Evolutionary conservation across 2,113 vertebrate species (phyloP).

Genomic region (Paracanthobrama guichenoti): DNA sequence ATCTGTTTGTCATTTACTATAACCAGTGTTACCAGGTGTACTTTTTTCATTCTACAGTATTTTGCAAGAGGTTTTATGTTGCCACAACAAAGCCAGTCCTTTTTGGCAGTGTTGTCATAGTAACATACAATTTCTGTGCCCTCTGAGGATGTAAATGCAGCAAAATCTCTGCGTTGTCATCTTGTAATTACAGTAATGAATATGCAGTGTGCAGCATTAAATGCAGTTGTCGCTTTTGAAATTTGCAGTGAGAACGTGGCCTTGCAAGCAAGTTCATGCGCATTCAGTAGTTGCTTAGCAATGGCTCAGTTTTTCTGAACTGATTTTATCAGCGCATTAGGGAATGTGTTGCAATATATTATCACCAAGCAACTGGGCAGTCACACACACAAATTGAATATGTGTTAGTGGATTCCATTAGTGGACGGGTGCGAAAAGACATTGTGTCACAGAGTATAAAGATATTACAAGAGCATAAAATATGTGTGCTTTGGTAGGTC

Average conservation of each 20-base stretch:
- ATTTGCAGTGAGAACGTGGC: neutral
- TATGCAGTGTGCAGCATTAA: neutral
- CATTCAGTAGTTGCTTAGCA: constrained; percentile 18
- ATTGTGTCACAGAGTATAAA: constrained; percentile 1
- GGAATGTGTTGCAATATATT: neutral
- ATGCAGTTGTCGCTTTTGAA: neutral
- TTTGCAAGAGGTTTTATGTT: neutral
- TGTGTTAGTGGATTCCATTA: neutral
- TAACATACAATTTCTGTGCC: neutral
- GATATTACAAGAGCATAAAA: neutral
- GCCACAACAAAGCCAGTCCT: neutral
- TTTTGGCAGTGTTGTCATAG: neutral
- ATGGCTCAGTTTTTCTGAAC: neutral
- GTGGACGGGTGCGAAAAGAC: neutral
- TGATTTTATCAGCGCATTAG: neutral
- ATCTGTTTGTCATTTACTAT: no score
- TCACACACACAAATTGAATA: neutral
- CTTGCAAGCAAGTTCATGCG: neutral
- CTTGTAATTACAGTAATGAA: neutral
- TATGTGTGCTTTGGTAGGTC: neutral
- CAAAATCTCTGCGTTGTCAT: neutral
- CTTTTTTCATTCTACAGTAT: no score
- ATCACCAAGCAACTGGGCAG: constrained; percentile 13
- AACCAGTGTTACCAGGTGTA: no score
- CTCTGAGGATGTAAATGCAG: neutral